Evolutionary conservation across 2,113 vertebrate species (phyloP).

Genomic region (Leucopternis melanops): DNA sequence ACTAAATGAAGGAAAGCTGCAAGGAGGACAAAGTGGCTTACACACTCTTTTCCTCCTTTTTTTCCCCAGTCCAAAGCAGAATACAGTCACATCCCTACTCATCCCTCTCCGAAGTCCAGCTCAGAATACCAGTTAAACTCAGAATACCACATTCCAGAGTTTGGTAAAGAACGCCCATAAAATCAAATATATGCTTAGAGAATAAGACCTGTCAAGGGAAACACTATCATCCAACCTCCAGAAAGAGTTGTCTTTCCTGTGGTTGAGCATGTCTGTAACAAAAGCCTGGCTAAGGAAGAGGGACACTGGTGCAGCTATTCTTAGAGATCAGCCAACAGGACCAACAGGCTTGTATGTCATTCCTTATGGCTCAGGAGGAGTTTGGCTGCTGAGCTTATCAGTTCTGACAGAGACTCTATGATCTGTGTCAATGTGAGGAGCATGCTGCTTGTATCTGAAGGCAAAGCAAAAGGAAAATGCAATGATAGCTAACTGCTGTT

Average conservation of each 20-base stretch:
- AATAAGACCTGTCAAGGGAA: not conserved
- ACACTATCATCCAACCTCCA: not conserved
- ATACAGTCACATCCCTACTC: not conserved
- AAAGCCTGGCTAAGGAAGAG: not conserved
- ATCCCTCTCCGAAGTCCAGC: not conserved
- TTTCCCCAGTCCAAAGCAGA: not conserved
- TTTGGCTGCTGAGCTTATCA: constrained; percentile 26
- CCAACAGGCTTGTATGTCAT: constrained; percentile 15
- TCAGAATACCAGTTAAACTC: not conserved
- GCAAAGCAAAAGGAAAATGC: constrained; percentile 5
- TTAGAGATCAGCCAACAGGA: constrained; percentile 22
- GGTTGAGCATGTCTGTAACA: not conserved
- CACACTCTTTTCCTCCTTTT: not conserved
- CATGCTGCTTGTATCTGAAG: not conserved
- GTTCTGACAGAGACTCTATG: constrained; percentile 56
- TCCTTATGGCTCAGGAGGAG: constrained; percentile 11
- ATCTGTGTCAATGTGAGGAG: constrained; percentile 41
- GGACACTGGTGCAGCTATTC: not conserved
- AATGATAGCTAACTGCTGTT: constrained; percentile 7
- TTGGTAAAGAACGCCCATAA: not conserved
- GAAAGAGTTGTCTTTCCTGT: not conserved
- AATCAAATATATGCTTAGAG: not conserved
- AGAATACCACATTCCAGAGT: not conserved
- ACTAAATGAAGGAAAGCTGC: not conserved
- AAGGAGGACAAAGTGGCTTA: not conserved